Base-by-base conservation (phyloP, 2,113 vertebrate genomes). In the Gymnarchus niloticus region DNA sequence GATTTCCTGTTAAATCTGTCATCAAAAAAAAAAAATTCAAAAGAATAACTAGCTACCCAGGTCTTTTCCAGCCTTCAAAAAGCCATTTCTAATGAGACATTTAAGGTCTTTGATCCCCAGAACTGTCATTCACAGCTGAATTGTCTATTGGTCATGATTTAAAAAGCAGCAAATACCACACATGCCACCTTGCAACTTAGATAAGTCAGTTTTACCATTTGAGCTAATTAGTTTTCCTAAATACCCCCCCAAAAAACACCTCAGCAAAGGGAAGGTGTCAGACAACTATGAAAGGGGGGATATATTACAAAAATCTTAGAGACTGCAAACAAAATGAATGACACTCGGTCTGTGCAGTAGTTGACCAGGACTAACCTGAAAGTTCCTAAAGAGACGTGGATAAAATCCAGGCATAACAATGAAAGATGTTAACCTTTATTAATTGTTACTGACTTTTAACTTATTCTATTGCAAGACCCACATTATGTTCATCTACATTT, bases 21-120 rank as follows among this genome's bases (percentile, higher is more conserved):
- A 57, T 19, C 76, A 69, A 85, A 52, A 28, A 52, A 81, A 56
- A 56, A 78, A 85, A 41, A 52, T 78, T 85, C 51, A 56, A 77
- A 85, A 85, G 69, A 57, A 33, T 46, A 85, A 37, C 52, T 57
- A 23, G 19, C 69, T 25, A 33, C 21, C 54, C 52, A 7, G 10
- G 37, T 56, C 73, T 57, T 28, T 51, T 21, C 28, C 28, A 69
- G 59, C 83, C 61, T 84, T 56, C 76, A 85, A 85, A 52, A 44
- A 57, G 73, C 28, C 73, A 33, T 17, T 85, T 59, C 23, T 85
- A 85, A 85, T 54, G 52, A 78, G 69, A 10, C 69, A 78, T 85
- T 85, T 77, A 85, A 44, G 65, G 84, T 54, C 69, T 85, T 80
- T 85, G 52, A 78, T 85, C 73, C 51, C 83, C 9, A 17, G 51